Conservation (phyloP, 2,113 vertebrate genomes). For the Ornithorhynchus anatinus region DNA sequence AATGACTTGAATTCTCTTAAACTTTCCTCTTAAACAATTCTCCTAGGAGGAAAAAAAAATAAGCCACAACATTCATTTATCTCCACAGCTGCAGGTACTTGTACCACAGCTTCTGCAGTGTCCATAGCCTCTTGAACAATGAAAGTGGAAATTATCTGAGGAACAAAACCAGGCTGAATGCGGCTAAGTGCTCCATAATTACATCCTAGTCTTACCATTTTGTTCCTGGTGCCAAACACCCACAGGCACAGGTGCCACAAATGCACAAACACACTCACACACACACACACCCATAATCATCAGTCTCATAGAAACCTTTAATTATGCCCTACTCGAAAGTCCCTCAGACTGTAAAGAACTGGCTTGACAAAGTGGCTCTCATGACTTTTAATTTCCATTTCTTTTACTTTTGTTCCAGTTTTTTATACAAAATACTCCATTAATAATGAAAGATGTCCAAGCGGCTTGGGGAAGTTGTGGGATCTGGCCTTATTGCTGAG, state of each 20-base stretch:
- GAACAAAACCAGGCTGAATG: slow-evolving; percentile 59
- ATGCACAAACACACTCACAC: slow-evolving; percentile 37
- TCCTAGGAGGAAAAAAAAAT: slow-evolving; percentile 14
- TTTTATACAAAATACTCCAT: neutral
- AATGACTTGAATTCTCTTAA: slow-evolving; percentile 26
- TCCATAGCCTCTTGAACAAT: slow-evolving; percentile 54
- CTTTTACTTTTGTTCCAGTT: slow-evolving; percentile 33
- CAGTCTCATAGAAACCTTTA: slow-evolving; percentile 48
- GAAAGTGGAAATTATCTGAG: slow-evolving; percentile 64
- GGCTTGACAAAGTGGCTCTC: neutral
- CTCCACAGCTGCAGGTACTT: slow-evolving; percentile 70
- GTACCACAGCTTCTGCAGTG: slow-evolving; percentile 51
- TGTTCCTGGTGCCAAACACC: slow-evolving; percentile 40
- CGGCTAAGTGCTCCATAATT: slow-evolving; percentile 64
- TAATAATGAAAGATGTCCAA: neutral
- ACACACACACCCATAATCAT: slow-evolving; percentile 49
- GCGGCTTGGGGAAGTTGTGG: neutral
- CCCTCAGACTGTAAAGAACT: slow-evolving; percentile 37
- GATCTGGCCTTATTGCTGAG: neutral
- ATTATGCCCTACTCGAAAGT: slow-evolving; percentile 12
- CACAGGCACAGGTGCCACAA: slow-evolving; percentile 52
- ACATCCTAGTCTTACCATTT: slow-evolving; percentile 51
- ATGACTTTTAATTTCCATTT: neutral
- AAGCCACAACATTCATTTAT: slow-evolving; percentile 39
- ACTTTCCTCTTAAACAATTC: slow-evolving; percentile 3